phyloP scores from a whole-genome alignment of 2,888 invertebrate species.

The Nomada lathburiana region DNA sequence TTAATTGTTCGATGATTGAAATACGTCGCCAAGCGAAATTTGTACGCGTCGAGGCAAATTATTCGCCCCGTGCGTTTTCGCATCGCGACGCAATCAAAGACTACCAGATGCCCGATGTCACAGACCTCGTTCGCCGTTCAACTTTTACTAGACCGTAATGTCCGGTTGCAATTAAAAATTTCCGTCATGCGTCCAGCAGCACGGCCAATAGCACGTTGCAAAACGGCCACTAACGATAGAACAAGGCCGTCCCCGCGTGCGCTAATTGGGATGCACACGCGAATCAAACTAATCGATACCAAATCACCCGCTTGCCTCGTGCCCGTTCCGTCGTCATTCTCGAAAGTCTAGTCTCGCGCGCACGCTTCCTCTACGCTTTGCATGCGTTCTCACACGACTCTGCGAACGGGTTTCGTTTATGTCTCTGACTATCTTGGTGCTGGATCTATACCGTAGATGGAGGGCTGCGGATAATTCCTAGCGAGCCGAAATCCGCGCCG shows the following conservation, averaged over 20 bases:
- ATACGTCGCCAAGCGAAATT: neutral
- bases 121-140: neutral
- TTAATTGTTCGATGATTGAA: too few relatives aligned
- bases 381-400: slow-evolving; percentile 4
- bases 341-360: neutral
- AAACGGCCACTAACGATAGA: slow-evolving; percentile 46
- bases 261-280: slow-evolving; percentile 62
- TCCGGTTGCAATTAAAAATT: slow-evolving; percentile 41
- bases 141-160: slow-evolving; percentile 24
- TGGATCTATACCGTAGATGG: slow-evolving; percentile 79
- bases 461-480: slow-evolving; percentile 78
- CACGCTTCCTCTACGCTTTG: neutral
- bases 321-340: neutral
- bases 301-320: slow-evolving; percentile 17
- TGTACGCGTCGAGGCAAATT: neutral
- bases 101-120: neutral
- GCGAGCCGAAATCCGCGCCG: slow-evolving; percentile 76
- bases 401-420: slow-evolving; percentile 35
- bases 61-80: neutral
- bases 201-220: slow-evolving; percentile 34
- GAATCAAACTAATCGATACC: slow-evolving; percentile 66
- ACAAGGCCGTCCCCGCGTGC: slow-evolving; percentile 51
- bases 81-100: neutral
- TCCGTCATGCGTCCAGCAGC: slow-evolving; percentile 16
- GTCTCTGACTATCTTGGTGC: slow-evolving; percentile 76